Percentiles rank a stretch among this genome's conserved stretches.
Conservation (phyloP, 2,888 invertebrate species). For the Bruchidius siliquastri region DNA sequence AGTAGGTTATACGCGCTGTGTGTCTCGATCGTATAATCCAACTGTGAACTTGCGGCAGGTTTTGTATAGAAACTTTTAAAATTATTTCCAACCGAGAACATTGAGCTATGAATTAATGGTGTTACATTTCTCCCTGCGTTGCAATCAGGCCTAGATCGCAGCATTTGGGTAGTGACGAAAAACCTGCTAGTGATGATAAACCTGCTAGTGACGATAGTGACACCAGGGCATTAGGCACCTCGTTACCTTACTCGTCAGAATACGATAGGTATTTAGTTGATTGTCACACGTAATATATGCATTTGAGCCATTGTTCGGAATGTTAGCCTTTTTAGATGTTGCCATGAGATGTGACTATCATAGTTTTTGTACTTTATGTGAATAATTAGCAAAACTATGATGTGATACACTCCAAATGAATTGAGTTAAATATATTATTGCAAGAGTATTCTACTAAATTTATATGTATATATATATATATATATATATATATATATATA, state of each 20-base stretch:
- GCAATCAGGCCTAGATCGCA: constrained; percentile 7
- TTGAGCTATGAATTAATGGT: not conserved
- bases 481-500: too few relatives aligned
- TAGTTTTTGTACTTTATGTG: too few relatives aligned
- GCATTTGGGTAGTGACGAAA: constrained; percentile 31
- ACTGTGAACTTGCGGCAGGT: too few relatives aligned
- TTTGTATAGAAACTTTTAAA: too few relatives aligned
- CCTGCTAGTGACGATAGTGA: constrained; percentile 38
- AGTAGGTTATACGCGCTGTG: too few relatives aligned
- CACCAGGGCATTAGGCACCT: constrained; percentile 35
- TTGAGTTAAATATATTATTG: too few relatives aligned
- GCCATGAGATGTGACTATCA: too few relatives aligned
- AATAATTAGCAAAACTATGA: too few relatives aligned
- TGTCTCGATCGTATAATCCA: too few relatives aligned
- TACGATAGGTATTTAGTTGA: constrained; percentile 36
- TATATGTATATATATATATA: too few relatives aligned
- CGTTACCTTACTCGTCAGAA: constrained; percentile 38
- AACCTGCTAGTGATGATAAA: constrained; percentile 37
- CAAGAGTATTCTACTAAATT: too few relatives aligned
- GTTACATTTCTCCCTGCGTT: not conserved
- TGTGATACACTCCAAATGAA: too few relatives aligned
- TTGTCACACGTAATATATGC: not conserved
- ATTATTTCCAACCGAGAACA: not conserved
- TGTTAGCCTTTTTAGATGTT: not conserved
- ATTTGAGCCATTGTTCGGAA: not conserved